Evolutionary conservation across 1,140 invertebrate species (phyloP).

Genomic region (Aphaenogaster floridana): DNA sequence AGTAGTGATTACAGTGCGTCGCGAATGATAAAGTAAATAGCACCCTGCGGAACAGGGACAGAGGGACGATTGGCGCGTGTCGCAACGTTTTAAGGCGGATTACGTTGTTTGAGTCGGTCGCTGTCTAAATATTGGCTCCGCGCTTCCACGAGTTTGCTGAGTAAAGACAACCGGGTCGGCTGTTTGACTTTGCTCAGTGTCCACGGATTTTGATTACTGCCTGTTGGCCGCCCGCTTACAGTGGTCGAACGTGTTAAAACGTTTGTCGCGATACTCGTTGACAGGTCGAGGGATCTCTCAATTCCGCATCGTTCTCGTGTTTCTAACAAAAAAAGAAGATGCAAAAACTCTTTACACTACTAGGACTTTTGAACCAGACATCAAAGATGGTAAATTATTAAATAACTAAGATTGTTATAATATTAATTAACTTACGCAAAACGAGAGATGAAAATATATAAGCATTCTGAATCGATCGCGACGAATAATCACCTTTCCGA

Average conservation of each 20-base stretch:
- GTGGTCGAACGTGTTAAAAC: conserved; percentile 68
- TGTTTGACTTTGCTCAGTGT: conserved; percentile 83
- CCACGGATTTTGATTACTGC: conserved; percentile 81
- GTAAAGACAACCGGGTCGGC: conserved; percentile 77
- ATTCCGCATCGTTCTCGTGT: conserved; percentile 14
- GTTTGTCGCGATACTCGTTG: conserved; percentile 69
- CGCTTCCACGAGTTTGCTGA: conserved; percentile 77
- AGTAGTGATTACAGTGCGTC: conserved; percentile 9
- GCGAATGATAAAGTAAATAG: conserved; percentile 45
- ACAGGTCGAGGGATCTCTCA: conserved; percentile 58
- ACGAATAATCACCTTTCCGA: background rate
- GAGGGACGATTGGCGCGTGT: conserved; percentile 72
- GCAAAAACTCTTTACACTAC: background rate
- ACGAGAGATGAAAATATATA: background rate
- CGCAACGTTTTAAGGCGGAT: conserved; percentile 76
- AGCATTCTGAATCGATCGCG: background rate
- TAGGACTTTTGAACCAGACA: background rate
- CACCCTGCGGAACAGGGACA: conserved; percentile 45
- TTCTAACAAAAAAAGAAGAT: background rate
- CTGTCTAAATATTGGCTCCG: conserved; percentile 80
- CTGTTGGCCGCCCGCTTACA: conserved; percentile 71
- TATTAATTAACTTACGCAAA: conserved; percentile 1
- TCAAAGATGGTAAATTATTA: background rate
- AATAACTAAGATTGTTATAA: background rate
- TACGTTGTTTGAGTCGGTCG: conserved; percentile 76